A percentile compares a stretch with the other conserved stretches of the same genome.
These are phyloP conservation scores for Theonella swinhoei DNA, from an alignment of 37 sponge, comb jelly and placozoan species.

Conservation along the genomic window DNA sequence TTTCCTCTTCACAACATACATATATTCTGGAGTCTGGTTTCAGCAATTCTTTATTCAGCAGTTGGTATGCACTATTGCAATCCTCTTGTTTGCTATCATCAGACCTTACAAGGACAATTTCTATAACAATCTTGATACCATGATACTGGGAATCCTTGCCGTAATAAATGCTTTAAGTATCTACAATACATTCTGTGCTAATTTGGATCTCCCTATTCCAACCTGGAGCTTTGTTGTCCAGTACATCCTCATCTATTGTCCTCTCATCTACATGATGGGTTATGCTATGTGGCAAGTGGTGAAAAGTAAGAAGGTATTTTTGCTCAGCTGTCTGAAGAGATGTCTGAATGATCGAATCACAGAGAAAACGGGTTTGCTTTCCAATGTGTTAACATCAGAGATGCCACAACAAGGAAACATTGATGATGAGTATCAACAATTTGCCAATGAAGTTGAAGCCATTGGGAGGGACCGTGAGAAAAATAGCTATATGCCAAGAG, in stretches of 20 bases:
- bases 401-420: no score
- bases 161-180: conserved; percentile 38
- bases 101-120: conserved; percentile 42
- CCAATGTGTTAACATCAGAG: background rate
- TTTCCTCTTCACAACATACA: conserved; percentile 8
- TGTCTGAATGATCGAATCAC: no score
- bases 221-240: conserved; percentile 22
- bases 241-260: conserved; percentile 35
- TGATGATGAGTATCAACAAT: background rate
- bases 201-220: background rate
- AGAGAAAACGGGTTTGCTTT: background rate
- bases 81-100: conserved; percentile 21
- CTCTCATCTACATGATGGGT: conserved; percentile 16
- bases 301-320: background rate
- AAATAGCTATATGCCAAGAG: background rate
- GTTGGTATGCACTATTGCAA: conserved; percentile 8
- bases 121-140: conserved; percentile 38
- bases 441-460: background rate
- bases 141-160: conserved; percentile 31
- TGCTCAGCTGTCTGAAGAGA: no score
- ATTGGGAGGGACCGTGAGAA: background rate
- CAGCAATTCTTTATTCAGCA: conserved; percentile 7
- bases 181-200: conserved; percentile 5
- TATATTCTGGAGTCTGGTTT: background rate
- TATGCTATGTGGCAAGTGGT: conserved; percentile 1